phyloP scores from a whole-genome alignment of 2,797 vertebrate genomes.

The Chaetodon trifasciatus region DNA sequence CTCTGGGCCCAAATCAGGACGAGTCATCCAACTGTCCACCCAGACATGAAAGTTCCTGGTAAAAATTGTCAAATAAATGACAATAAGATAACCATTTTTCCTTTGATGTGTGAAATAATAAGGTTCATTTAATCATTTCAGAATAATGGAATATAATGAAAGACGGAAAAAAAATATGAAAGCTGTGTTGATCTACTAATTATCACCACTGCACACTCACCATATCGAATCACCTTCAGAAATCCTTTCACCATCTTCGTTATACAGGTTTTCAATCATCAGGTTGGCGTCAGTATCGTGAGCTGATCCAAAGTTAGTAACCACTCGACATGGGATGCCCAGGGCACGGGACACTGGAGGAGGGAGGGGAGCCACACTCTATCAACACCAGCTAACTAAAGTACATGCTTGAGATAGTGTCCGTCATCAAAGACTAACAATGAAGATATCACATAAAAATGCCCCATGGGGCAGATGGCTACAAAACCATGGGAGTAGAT shows the following conservation, averaged over 20 bases:
- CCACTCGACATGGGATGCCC: conserved; percentile 89
- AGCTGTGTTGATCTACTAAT: background rate
- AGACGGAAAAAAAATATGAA: background rate
- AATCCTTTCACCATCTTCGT: conserved; percentile 64
- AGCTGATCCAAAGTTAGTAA: conserved; percentile 92
- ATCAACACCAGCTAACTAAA: conserved; percentile 22
- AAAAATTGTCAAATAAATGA: background rate
- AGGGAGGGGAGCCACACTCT: conserved; percentile 2
- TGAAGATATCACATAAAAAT: conserved; percentile 2
- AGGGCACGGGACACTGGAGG: conserved; percentile 85
- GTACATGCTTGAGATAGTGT: background rate
- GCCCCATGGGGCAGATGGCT: background rate
- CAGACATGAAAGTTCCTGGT: conserved; percentile 94
- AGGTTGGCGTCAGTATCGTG: conserved; percentile 90
- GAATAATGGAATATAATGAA: background rate
- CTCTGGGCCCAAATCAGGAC: conserved; percentile 83
- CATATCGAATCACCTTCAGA: conserved; percentile 83
- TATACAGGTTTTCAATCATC: conserved; percentile 85
- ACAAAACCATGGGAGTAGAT: background rate
- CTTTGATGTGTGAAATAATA: background rate
- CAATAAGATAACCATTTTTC: background rate
- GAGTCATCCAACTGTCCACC: conserved; percentile 92
- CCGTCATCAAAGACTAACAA: conserved; percentile 26
- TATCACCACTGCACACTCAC: conserved; percentile 53
- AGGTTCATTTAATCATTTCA: background rate